Evolutionary conservation across 2,797 vertebrate species (phyloP).

Genomic region (Clamator glandarius): DNA sequence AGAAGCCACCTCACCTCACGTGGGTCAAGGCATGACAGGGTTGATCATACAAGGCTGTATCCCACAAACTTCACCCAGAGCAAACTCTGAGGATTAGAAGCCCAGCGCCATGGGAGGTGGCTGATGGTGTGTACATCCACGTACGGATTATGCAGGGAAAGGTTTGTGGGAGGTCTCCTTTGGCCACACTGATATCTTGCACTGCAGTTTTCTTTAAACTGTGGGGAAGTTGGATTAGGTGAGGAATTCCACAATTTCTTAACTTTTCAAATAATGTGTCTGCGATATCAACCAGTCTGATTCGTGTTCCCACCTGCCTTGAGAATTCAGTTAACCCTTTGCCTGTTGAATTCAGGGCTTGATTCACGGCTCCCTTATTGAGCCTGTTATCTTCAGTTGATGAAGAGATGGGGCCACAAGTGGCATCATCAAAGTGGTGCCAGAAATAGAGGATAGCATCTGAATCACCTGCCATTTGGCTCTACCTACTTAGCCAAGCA

Average conservation of each 20-base stretch:
- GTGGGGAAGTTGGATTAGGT: constrained; percentile 74
- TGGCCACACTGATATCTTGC: constrained; percentile 17
- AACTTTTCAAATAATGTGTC: constrained; percentile 75
- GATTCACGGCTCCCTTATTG: background rate
- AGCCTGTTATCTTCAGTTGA: background rate
- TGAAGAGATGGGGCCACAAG: background rate
- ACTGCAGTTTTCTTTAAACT: constrained; percentile 70
- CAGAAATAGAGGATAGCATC: constrained; percentile 27
- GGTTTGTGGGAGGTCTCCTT: constrained; percentile 39
- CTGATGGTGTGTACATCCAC: background rate
- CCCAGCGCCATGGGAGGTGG: accelerated
- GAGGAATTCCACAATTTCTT: constrained; percentile 74
- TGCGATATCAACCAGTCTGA: constrained; percentile 47
- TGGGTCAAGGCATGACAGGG: background rate
- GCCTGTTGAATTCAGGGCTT: background rate
- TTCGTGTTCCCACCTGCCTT: constrained; percentile 54
- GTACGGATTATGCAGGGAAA: background rate
- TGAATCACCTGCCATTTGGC: constrained; percentile 62
- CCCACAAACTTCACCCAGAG: accelerated
- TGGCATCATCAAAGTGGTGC: background rate
- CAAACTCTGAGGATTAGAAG: background rate
- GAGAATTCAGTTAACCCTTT: constrained; percentile 64
- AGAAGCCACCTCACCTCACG: background rate
- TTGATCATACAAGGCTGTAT: background rate
- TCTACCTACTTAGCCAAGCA: constrained; percentile 54